phyloP scores from a whole-genome alignment of 2,797 vertebrate genomes.

The Spinibarbus caldwelli region DNA sequence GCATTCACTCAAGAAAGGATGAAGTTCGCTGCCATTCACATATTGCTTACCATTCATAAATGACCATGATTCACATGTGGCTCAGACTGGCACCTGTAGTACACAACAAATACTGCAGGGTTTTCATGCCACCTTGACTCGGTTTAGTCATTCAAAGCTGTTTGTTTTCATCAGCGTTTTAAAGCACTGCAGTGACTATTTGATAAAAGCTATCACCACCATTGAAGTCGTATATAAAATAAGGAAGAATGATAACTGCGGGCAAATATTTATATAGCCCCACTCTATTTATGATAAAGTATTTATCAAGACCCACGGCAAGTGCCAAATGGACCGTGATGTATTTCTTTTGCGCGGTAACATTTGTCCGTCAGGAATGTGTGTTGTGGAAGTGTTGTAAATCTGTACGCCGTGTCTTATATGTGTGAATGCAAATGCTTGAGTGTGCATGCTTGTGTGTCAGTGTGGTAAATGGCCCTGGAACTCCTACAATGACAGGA shows the following conservation, averaged over 20 bases:
- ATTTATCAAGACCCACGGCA: constrained; percentile 77
- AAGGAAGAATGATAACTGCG: constrained; percentile 68
- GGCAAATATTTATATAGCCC: constrained; percentile 82
- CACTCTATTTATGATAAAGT: constrained; percentile 80
- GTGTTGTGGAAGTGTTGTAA: no score
- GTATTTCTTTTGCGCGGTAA: neutral
- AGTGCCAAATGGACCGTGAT: constrained; percentile 65
- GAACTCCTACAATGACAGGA: constrained; percentile 82
- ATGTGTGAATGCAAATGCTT: constrained; percentile 48
- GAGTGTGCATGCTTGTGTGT: constrained; percentile 53
- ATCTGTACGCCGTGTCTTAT: constrained; percentile 19
- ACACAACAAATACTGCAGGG: constrained; percentile 11
- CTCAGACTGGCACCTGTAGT: neutral
- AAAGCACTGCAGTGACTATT: constrained; percentile 49
- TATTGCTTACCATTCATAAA: constrained; percentile 5
- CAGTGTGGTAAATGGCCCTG: constrained; percentile 69
- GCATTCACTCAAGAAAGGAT: constrained; percentile 1
- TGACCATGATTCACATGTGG: neutral
- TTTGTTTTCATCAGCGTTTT: constrained; percentile 60
- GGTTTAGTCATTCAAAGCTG: neutral
- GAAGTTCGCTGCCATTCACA: neutral
- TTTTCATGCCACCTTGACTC: constrained; percentile 4
- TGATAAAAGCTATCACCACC: constrained; percentile 67
- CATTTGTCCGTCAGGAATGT: constrained; percentile 4
- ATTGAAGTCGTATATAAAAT: constrained; percentile 75